Evolutionary conservation across 2,888 invertebrate genomes (phyloP).

Genomic region (Metacarcinus magister): DNA sequence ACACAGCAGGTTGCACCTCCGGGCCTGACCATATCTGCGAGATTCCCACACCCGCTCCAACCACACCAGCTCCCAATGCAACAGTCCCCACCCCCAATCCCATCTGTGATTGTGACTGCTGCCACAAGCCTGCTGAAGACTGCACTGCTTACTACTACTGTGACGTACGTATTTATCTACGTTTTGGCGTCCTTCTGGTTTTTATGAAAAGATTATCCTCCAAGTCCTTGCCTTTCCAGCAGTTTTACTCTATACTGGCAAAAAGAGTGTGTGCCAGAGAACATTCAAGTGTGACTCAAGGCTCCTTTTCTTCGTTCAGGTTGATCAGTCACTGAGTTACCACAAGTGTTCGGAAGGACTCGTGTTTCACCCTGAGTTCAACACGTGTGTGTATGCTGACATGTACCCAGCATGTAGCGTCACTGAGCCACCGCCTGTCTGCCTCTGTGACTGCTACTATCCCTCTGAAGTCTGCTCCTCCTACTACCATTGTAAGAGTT

Average conservation of each 20-base stretch:
- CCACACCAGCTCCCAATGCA: conserved; percentile 67
- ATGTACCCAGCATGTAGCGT: conserved; percentile 63
- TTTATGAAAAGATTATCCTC: neutral
- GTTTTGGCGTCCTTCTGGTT: neutral
- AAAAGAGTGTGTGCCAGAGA: neutral
- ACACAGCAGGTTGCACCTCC: conserved; percentile 74
- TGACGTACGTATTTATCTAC: conserved; percentile 52
- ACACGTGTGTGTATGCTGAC: conserved; percentile 70
- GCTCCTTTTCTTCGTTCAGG: conserved; percentile 63
- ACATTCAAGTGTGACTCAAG: neutral
- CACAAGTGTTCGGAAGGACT: conserved; percentile 72
- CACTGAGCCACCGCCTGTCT: conserved; percentile 32
- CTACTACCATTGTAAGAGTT: conserved; percentile 81
- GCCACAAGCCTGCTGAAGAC: conserved; percentile 71
- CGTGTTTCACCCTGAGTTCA: conserved; percentile 76
- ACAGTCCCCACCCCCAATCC: conserved; percentile 64
- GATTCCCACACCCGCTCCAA: neutral
- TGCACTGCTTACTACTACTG: conserved; percentile 75
- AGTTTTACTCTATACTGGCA: neutral
- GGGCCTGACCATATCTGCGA: conserved; percentile 50
- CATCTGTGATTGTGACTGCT: conserved; percentile 71
- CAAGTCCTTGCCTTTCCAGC: neutral
- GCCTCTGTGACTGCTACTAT: conserved; percentile 68
- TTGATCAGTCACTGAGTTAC: conserved; percentile 60
- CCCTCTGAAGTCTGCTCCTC: conserved; percentile 80